Evolutionary conservation across 2,888 invertebrate genomes (phyloP).

Genomic region (Drosophila borborema): DNA sequence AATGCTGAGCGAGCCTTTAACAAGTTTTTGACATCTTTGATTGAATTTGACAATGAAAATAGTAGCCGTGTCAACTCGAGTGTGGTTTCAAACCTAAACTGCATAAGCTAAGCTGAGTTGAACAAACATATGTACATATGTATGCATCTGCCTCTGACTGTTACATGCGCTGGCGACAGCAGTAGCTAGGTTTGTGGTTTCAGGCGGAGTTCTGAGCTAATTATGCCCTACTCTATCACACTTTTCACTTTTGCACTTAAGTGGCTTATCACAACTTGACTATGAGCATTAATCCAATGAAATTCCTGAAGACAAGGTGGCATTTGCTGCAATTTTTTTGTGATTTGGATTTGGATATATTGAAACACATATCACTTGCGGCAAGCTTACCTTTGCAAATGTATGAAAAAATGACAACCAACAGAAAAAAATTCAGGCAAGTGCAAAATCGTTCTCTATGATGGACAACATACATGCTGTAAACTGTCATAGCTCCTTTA

Average conservation of each 20-base stretch:
- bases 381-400: not conserved
- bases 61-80: not conserved
- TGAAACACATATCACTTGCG: not conserved
- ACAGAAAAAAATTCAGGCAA: too few species aligned
- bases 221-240: not conserved
- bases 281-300: not conserved
- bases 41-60: not conserved
- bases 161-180: not conserved
- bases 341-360: not conserved
- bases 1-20: too few species aligned
- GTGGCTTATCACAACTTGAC: not conserved
- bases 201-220: not conserved
- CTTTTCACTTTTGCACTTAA: not conserved
- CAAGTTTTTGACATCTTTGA: too few species aligned
- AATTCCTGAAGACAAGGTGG: not conserved
- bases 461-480: not conserved
- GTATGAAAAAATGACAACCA: not conserved
- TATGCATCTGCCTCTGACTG: not conserved
- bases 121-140: not conserved
- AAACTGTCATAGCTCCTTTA: not conserved
- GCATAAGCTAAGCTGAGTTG: not conserved
- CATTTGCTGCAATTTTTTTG: not conserved
- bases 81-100: not conserved
- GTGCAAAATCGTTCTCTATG: not conserved
- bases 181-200: not conserved